Evolutionary conservation across 2,888 invertebrate genomes (phyloP).

Genomic region (Epistrophe grossulariae): DNA sequence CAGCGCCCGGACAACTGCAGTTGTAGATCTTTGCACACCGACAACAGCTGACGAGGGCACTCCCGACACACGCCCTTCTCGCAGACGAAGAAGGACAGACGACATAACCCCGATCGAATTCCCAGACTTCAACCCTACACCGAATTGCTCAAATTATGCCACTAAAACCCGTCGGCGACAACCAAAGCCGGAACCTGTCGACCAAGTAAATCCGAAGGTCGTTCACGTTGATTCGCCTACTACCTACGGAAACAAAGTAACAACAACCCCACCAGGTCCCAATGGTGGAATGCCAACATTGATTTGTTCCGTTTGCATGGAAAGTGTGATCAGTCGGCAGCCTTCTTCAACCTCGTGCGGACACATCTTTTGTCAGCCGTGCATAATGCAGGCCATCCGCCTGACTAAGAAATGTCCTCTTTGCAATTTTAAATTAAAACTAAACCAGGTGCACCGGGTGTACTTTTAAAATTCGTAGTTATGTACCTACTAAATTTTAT

Average conservation of each 20-base stretch:
- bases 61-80: not conserved
- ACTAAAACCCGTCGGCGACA: slow-evolving; percentile 19
- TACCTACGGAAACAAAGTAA: not conserved
- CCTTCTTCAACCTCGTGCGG: slow-evolving; percentile 75
- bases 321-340: slow-evolving; percentile 24
- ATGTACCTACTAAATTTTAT: not conserved
- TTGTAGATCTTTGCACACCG: slow-evolving; percentile 66
- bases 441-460: slow-evolving; percentile 53
- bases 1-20: slow-evolving; percentile 42
- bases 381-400: slow-evolving; percentile 66
- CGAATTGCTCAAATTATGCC: slow-evolving; percentile 12
- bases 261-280: not conserved
- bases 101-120: slow-evolving; percentile 6
- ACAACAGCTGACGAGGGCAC: not conserved
- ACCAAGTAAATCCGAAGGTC: not conserved
- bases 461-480: slow-evolving; percentile 45
- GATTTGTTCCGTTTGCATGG: slow-evolving; percentile 75
- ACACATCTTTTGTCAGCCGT: slow-evolving; percentile 75
- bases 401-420: slow-evolving; percentile 71
- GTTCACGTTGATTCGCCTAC: not conserved
- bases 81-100: not conserved
- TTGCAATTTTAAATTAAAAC: slow-evolving; percentile 65
- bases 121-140: not conserved
- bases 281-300: slow-evolving; percentile 19
- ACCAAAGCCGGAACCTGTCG: slow-evolving; percentile 24